Evolutionary conservation across 2,888 invertebrate species (phyloP), one percentile per base, ranked within the genome.

Genomic region (Chrysolina haemoptera): DNA sequence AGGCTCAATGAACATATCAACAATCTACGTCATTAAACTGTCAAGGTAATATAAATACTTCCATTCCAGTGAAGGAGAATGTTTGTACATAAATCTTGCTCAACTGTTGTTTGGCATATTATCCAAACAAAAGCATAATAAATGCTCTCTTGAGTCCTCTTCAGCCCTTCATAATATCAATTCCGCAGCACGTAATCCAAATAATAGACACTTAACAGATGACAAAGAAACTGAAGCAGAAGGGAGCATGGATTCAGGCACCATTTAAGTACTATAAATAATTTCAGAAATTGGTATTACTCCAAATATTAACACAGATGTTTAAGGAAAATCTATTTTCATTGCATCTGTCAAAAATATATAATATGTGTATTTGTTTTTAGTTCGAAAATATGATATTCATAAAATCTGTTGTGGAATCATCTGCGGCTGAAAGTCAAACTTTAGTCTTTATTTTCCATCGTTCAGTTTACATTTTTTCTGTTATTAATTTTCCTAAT

Each of bases 141-240:
- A 50, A 50, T 50, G 50, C 18, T 50, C 50, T 50, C 50, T 9
- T 50, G 50, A 50, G 50, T n/a, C 16, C 18, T 50, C 50, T 16
- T 50, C 10, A 50, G 50, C n/a, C 50, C n/a, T 50, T 50, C n/a
- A 50, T 50, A 50, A 16, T 50, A 50, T 50, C 50, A 50, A 50
- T 50, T 50, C 50, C 50, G 18, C 1, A 18, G 50, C 50, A 50
- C 50, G 50, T 50, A 50, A 50, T 50, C 18, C 50, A 18, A 50
- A 50, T 50, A 50, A 50, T 50, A 50, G 50, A 50, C 50, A 50
- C 50, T 50, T 10, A 50, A 50, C n/a, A 16, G 50, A 50, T 50
- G 50, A 50, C 50, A 16, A 16, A 50, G 50, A 16, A 50, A 50
- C n/a, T 43, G 18, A 50, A 50, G n/a, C 10, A n/a, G 10, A 50